phyloP scores from a whole-genome alignment of 2,113 vertebrate genomes.

The Okapia johnstoni region DNA sequence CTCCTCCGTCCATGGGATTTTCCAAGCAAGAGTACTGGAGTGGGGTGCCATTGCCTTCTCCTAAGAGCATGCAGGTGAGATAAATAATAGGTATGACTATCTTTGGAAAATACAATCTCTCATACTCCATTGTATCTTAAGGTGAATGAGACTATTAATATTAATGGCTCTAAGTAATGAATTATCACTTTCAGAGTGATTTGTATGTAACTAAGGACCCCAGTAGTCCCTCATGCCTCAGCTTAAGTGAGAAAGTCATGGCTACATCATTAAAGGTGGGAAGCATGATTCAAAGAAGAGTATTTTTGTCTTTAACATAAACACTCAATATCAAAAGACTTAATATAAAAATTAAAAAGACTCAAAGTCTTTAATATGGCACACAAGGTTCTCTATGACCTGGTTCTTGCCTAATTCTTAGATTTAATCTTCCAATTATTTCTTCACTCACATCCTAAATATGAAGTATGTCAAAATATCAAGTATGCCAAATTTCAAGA shows the following conservation, averaged over 20 bases:
- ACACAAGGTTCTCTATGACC: neutral
- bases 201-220: neutral
- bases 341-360: neutral
- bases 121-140: neutral
- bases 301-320: neutral
- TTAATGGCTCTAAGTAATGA: neutral
- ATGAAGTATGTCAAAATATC: neutral
- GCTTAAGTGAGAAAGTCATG: neutral
- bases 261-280: neutral
- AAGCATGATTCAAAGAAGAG: neutral
- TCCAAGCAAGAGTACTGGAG: no score
- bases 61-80: neutral
- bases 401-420: neutral
- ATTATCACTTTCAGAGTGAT: neutral
- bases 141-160: neutral
- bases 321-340: neutral
- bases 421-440: neutral
- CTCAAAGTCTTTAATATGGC: neutral
- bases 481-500: neutral
- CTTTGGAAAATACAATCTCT: conserved; percentile 13
- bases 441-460: neutral
- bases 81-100: neutral
- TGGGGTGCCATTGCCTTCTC: no score
- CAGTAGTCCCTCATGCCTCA: neutral
- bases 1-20: no score